A percentile compares a stretch with the other conserved stretches of the same genome.
phyloP scores from a whole-genome alignment of 2,113 vertebrate species.

The Beaufortia kweichowensis region DNA sequence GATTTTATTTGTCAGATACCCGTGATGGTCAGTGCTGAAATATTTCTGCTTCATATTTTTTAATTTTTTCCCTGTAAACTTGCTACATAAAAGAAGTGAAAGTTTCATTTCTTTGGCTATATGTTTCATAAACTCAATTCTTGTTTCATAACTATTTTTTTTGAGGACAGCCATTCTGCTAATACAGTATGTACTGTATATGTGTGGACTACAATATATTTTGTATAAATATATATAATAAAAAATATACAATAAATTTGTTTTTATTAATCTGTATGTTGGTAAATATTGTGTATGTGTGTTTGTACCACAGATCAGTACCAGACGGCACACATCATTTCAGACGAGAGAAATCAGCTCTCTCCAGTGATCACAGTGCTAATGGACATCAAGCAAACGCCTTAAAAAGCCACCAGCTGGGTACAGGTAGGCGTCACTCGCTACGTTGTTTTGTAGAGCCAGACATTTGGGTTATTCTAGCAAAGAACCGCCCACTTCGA shows the following conservation, averaged over 20 bases:
- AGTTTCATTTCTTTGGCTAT: conserved; percentile 21
- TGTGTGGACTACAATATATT: no score
- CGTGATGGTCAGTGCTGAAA: neutral
- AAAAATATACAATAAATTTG: no score
- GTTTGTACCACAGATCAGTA: conserved; percentile 62
- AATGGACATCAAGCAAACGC: conserved; percentile 51
- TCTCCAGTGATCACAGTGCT: conserved; percentile 47
- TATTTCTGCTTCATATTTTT: neutral
- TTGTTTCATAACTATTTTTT: conserved; percentile 35
- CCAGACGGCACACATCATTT: conserved; percentile 59
- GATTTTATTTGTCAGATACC: neutral
- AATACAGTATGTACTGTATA: neutral
- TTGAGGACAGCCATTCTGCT: conserved; percentile 3
- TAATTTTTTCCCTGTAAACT: neutral
- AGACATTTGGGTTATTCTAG: no score
- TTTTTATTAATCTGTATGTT: neutral
- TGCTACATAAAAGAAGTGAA: conserved; percentile 20
- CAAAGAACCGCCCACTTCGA: no score
- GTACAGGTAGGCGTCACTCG: conserved; percentile 31
- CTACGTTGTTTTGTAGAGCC: no score
- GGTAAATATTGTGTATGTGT: conserved; percentile 3
- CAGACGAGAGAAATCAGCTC: conserved; percentile 64
- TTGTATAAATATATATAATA: no score
- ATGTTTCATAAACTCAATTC: conserved; percentile 25
- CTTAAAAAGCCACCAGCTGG: conserved; percentile 53